phyloP scores from a whole-genome alignment of 2,888 invertebrate genomes.

The Parapristionchus giblindavisi region DNA sequence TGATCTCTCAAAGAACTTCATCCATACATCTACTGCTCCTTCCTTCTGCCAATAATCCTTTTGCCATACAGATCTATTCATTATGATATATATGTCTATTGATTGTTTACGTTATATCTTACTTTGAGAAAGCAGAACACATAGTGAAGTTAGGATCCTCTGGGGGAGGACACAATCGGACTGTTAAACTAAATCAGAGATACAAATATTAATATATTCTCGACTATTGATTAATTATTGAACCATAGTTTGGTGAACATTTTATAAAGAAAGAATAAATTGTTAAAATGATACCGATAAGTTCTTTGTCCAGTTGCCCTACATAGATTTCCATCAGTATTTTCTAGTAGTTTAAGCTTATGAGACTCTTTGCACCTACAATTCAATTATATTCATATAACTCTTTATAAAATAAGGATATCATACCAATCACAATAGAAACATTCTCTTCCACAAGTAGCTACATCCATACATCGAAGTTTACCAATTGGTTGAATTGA shows the following conservation, averaged over 20 bases:
- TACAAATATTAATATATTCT: neutral
- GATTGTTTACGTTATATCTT: neutral
- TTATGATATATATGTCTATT: neutral
- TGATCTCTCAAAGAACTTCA: constrained; percentile 68
- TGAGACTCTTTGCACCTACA: constrained; percentile 42
- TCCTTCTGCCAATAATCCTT: constrained; percentile 69
- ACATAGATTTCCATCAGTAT: constrained; percentile 68
- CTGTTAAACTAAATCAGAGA: constrained; percentile 40
- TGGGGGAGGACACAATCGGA: constrained; percentile 65
- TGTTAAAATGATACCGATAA: constrained; percentile 48
- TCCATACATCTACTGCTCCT: constrained; percentile 69
- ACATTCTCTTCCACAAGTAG: constrained; percentile 68
- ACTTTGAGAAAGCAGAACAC: constrained; percentile 68
- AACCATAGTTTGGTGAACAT: neutral
- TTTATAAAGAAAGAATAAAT: no score
- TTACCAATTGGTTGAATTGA: constrained; percentile 68
- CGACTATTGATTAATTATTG: neutral
- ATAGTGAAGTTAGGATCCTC: constrained; percentile 68
- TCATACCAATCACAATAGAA: constrained; percentile 69
- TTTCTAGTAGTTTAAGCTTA: constrained; percentile 66
- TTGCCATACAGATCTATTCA: constrained; percentile 64
- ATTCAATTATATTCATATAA: neutral
- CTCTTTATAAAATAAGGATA: neutral
- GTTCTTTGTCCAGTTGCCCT: constrained; percentile 66
- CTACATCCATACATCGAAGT: constrained; percentile 68